These are phyloP conservation scores for Platyscapa corneri DNA, from an alignment of 1,140 invertebrate species.

Conservation along the genomic window DNA sequence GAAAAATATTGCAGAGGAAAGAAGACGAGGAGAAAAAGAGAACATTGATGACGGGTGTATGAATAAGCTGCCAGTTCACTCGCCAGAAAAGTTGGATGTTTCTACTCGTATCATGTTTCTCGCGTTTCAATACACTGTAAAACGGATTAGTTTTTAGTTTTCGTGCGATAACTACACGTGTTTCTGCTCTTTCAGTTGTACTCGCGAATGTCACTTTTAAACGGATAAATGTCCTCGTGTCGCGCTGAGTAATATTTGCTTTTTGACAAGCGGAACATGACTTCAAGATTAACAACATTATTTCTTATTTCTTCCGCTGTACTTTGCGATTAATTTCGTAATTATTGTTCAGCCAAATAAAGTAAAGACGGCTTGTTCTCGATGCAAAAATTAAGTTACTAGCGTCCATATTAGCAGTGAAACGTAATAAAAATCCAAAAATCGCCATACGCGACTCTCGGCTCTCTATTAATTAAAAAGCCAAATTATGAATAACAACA, in stretches of 20 bases:
- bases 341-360: not conserved
- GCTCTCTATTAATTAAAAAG: not conserved
- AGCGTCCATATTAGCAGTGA: not conserved
- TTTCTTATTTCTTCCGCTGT: not conserved
- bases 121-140: slow-evolving; percentile 65
- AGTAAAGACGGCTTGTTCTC: not conserved
- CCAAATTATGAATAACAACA: not conserved
- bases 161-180: slow-evolving; percentile 11
- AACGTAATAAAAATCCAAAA: not conserved
- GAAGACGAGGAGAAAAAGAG: not conserved
- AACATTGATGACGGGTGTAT: slow-evolving; percentile 4
- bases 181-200: not conserved
- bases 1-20: not conserved
- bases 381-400: too few species aligned
- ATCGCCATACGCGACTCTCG: not conserved
- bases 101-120: slow-evolving; percentile 55
- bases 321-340: not conserved
- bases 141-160: slow-evolving; percentile 56
- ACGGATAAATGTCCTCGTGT: not conserved
- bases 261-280: not conserved
- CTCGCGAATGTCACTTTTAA: not conserved
- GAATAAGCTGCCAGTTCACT: slow-evolving; percentile 48
- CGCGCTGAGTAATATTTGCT: not conserved
- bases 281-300: not conserved
- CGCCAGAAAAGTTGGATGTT: slow-evolving; percentile 62